Percentiles rank a stretch among this genome's conserved stretches.
phyloP scores from a whole-genome alignment of 1,140 invertebrate species.

The Drosophila santomea region DNA sequence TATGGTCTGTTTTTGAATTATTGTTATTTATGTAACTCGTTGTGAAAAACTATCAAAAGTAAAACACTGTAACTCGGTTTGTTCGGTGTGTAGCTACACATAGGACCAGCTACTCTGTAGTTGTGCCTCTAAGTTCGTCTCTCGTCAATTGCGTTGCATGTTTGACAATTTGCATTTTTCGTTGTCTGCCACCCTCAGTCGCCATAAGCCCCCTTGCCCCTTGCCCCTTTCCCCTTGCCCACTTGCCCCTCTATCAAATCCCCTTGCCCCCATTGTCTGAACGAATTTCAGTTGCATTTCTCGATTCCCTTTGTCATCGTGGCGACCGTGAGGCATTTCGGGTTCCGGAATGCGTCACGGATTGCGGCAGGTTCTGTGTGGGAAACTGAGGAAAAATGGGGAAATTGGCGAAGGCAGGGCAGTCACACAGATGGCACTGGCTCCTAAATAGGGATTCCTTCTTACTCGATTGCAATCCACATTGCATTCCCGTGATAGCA shows the following conservation, averaged over 20 bases:
- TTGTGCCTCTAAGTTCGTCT: slow-evolving; percentile 34
- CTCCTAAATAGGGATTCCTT: slow-evolving; percentile 22
- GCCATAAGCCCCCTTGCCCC: background rate
- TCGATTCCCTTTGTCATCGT: slow-evolving; percentile 19
- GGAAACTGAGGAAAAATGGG: slow-evolving; percentile 1
- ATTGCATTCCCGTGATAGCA: background rate
- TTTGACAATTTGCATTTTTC: slow-evolving; percentile 75
- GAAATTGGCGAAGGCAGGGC: slow-evolving; percentile 3
- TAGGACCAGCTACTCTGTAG: slow-evolving; percentile 20
- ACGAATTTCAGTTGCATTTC: slow-evolving; percentile 37
- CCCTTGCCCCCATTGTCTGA: slow-evolving; percentile 37
- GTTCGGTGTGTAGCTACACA: background rate
- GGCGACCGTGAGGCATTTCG: background rate
- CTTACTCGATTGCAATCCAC: background rate
- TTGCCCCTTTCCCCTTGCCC: too few relatives aligned
- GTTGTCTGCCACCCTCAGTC: slow-evolving; percentile 8
- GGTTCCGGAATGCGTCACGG: slow-evolving; percentile 12
- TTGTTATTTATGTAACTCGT: background rate
- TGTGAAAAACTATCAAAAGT: background rate
- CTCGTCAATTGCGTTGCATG: slow-evolving; percentile 64
- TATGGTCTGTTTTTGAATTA: too few relatives aligned
- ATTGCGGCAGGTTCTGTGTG: slow-evolving; percentile 12
- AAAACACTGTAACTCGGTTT: background rate
- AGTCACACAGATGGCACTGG: slow-evolving; percentile 13
- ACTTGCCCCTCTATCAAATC: too few relatives aligned